A percentile compares a stretch with the other conserved stretches of the same genome.
Evolutionary conservation across 2,113 vertebrate genomes (phyloP).

Genomic region (Heptranchias perlo): DNA sequence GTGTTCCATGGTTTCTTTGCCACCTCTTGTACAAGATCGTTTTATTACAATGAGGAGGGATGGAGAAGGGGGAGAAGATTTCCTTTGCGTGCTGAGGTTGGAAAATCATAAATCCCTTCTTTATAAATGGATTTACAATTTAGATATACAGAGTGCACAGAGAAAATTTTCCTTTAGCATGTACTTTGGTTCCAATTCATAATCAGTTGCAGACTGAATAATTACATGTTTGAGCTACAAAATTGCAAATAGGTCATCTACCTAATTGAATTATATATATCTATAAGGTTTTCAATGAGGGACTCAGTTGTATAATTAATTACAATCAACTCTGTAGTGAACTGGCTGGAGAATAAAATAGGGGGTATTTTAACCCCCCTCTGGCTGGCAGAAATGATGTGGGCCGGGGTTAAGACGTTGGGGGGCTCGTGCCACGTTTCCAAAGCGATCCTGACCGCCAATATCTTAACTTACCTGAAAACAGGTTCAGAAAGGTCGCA

Average conservation of each 20-base stretch:
- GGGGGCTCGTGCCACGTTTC: background rate
- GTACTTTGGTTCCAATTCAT: constrained; percentile 1
- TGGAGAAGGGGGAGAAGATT: background rate
- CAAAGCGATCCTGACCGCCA: background rate
- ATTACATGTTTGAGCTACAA: background rate
- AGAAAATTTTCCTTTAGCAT: background rate
- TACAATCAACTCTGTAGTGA: background rate
- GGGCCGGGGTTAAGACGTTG: background rate
- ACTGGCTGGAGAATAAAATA: background rate
- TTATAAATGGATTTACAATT: background rate
- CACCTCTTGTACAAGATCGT: background rate
- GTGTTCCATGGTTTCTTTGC: background rate
- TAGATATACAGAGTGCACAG: background rate
- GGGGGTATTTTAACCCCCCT: background rate
- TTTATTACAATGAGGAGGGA: background rate
- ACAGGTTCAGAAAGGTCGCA: background rate
- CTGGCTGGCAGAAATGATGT: background rate
- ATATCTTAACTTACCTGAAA: background rate
- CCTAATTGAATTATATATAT: background rate
- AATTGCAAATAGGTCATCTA: background rate
- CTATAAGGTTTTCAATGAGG: background rate
- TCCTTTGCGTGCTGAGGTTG: background rate
- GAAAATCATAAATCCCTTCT: background rate
- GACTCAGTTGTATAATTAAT: background rate
- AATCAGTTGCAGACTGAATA: background rate